Percentiles rank a stretch among this genome's conserved stretches.
phyloP scores from a whole-genome alignment of 2,888 invertebrate genomes.

The Sinhomidia bicolor region DNA sequence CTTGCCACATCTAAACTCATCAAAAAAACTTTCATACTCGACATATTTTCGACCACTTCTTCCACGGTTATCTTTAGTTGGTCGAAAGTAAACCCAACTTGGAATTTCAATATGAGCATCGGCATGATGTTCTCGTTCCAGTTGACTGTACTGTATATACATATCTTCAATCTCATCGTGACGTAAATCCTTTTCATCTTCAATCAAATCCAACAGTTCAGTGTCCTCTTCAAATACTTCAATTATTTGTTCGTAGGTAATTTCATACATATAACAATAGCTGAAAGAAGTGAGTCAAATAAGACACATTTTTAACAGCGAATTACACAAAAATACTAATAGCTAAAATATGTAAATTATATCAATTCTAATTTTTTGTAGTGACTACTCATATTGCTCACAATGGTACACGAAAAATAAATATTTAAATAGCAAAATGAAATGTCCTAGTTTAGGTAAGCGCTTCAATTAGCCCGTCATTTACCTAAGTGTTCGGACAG shows the following conservation, averaged over 20 bases:
- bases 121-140: slow-evolving; percentile 42
- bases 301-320: too few species aligned
- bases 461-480: too few species aligned
- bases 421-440: too few species aligned
- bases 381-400: too few species aligned
- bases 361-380: too few species aligned
- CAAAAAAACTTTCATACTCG: slow-evolving; percentile 52
- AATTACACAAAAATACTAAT: too few species aligned
- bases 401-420: too few species aligned
- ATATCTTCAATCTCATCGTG: slow-evolving; percentile 70
- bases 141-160: slow-evolving; percentile 67
- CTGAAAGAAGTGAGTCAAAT: too few species aligned
- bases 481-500: slow-evolving; percentile 74
- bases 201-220: slow-evolving; percentile 64
- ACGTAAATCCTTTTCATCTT: slow-evolving; percentile 65
- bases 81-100: slow-evolving; percentile 63
- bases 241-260: slow-evolving; percentile 73
- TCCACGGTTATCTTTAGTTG: neutral
- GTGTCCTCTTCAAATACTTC: slow-evolving; percentile 73
- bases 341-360: too few species aligned
- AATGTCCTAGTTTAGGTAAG: too few species aligned
- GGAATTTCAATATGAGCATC: slow-evolving; percentile 58
- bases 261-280: slow-evolving; percentile 75
- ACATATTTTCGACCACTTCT: slow-evolving; percentile 43
- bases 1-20: slow-evolving; percentile 66